phyloP scores from a whole-genome alignment of 2,888 invertebrate genomes.

The Lucinisca nassula region DNA sequence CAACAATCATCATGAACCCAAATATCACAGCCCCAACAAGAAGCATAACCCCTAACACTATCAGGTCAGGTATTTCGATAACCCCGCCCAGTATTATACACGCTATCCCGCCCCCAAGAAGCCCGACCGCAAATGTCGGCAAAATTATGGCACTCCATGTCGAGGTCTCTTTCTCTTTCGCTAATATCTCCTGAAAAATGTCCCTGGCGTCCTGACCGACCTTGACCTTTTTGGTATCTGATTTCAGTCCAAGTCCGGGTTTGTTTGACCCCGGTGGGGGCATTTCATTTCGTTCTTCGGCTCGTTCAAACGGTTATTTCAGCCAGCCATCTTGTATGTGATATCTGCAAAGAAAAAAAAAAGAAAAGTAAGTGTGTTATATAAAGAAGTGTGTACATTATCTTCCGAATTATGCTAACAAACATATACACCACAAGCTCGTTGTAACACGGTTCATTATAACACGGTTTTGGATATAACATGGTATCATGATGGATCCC shows the following conservation, averaged over 20 bases:
- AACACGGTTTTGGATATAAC: too few relatives aligned
- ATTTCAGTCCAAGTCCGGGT: neutral
- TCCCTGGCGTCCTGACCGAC: neutral
- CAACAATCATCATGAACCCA: conserved; percentile 36
- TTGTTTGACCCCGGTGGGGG: neutral
- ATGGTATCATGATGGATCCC: too few relatives aligned
- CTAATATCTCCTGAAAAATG: neutral
- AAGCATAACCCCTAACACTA: conserved; percentile 45
- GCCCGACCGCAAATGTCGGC: conserved; percentile 17
- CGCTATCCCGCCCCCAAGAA: conserved; percentile 23
- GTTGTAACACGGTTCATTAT: too few relatives aligned
- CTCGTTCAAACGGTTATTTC: too few relatives aligned
- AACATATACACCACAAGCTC: neutral
- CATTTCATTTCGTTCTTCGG: neutral
- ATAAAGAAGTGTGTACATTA: too few relatives aligned
- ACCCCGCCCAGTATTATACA: conserved; percentile 25
- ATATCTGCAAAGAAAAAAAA: too few relatives aligned
- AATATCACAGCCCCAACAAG: conserved; percentile 38
- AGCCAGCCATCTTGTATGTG: too few relatives aligned
- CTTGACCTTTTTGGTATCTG: conserved; percentile 11
- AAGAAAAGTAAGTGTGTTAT: too few relatives aligned
- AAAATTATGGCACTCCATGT: conserved; percentile 49
- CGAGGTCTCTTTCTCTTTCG: neutral
- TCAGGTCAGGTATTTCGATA: conserved; percentile 30
- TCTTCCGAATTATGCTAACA: too few relatives aligned